Percentiles rank a stretch among this genome's conserved stretches.
These are phyloP conservation scores for Varanus salvator DNA, from an alignment of 2,113 vertebrate species.

Conservation along the genomic window DNA sequence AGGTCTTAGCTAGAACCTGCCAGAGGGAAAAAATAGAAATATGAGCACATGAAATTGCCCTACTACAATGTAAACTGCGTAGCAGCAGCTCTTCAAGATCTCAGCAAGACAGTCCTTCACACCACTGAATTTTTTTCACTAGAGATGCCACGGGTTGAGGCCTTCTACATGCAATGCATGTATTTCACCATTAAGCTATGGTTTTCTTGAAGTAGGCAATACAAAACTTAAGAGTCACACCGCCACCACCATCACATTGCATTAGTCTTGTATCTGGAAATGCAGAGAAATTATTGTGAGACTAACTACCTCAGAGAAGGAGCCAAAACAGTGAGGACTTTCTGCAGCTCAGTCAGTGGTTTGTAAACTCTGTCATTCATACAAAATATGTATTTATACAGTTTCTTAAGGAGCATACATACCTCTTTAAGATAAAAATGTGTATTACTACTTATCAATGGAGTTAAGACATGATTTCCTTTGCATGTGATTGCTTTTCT, in stretches of 20 bases:
- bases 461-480: not conserved
- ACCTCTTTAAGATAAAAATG: not conserved
- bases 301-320: not conserved
- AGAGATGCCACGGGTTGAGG: not conserved
- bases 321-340: not conserved
- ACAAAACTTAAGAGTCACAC: not conserved
- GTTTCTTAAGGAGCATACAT: not conserved
- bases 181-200: not conserved
- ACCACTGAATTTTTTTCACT: not conserved
- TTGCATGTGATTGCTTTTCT: not conserved
- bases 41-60: not conserved
- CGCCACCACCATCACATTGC: too few relatives aligned
- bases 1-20: constrained; percentile 19
- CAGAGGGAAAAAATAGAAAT: not conserved
- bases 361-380: not conserved
- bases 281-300: not conserved
- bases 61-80: not conserved
- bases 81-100: not conserved
- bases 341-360: not conserved
- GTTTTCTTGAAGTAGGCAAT: not conserved
- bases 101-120: not conserved
- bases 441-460: not conserved
- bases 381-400: not conserved
- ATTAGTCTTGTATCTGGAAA: not conserved
- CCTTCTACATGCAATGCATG: not conserved